phyloP scores from a whole-genome alignment of 2,113 vertebrate species.

The Romanogobio albipinnatus region DNA sequence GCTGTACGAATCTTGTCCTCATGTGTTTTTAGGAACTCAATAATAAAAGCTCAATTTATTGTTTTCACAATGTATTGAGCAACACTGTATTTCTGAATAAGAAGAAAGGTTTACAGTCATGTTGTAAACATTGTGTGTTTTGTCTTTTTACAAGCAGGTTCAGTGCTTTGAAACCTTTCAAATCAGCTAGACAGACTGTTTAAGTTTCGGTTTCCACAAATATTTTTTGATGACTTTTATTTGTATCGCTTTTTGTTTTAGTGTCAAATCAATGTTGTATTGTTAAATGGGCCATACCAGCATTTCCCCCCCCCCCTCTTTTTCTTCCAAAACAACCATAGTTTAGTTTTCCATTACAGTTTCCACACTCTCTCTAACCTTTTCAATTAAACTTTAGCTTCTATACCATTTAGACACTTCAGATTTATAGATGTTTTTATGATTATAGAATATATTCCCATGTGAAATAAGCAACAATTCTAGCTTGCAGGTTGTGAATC shows the following conservation, averaged over 20 bases:
- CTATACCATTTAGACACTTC: not conserved
- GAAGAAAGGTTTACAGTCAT: not conserved
- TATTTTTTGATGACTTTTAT: not conserved
- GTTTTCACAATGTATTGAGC: not conserved
- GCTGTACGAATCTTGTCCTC: not conserved
- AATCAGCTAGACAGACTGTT: not conserved
- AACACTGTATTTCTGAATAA: not conserved
- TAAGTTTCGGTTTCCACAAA: not conserved
- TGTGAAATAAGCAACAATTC: not conserved
- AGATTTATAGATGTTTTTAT: not conserved
- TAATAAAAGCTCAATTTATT: not conserved
- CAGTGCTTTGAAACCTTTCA: not conserved
- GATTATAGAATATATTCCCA: not conserved
- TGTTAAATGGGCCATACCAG: not conserved
- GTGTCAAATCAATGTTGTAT: not conserved
- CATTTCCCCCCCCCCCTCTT: not conserved
- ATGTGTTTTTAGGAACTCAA: not conserved
- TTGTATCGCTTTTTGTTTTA: not conserved
- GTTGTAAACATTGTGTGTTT: not conserved
- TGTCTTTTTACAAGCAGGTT: not conserved
- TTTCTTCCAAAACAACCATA: not conserved
- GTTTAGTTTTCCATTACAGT: not conserved
- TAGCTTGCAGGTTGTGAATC: not conserved
- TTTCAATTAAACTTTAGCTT: not conserved
- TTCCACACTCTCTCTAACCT: not conserved